phyloP scores from a whole-genome alignment of 2,797 vertebrate species.

The Rhabdophis nuchalis region DNA sequence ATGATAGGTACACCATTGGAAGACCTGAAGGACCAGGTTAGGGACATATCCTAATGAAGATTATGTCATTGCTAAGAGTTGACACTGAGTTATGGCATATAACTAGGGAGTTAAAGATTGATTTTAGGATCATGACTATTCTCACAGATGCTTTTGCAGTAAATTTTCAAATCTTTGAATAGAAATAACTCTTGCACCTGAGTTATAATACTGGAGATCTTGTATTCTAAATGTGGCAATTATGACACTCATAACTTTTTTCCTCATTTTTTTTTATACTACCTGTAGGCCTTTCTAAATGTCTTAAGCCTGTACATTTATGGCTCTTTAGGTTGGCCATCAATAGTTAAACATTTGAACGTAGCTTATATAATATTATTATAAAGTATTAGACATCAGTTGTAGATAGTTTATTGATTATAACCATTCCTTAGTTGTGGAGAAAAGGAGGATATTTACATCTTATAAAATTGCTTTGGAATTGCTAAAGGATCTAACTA shows the following conservation, averaged over 20 bases:
- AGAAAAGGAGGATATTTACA: neutral
- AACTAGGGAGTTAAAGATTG: neutral
- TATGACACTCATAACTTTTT: neutral
- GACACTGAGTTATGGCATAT: neutral
- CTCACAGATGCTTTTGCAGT: neutral
- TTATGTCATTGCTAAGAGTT: neutral
- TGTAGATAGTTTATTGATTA: neutral
- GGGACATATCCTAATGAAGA: neutral
- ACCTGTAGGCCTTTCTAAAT: neutral
- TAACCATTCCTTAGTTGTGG: neutral
- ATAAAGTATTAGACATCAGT: neutral
- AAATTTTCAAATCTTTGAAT: neutral
- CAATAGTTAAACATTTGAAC: neutral
- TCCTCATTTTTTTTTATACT: neutral
- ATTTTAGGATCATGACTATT: neutral
- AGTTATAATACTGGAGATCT: neutral
- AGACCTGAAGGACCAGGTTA: neutral
- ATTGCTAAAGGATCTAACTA: neutral
- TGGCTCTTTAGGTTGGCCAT: neutral
- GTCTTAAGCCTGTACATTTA: neutral
- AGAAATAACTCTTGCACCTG: neutral
- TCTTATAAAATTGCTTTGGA: conserved; percentile 28
- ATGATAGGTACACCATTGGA: neutral
- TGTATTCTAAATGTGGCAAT: neutral
- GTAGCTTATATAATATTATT: neutral